A percentile compares a stretch with the other conserved stretches of the same genome.
phyloP scores from a whole-genome alignment of 2,888 invertebrate genomes.

The Agonopterix subpropinquella region DNA sequence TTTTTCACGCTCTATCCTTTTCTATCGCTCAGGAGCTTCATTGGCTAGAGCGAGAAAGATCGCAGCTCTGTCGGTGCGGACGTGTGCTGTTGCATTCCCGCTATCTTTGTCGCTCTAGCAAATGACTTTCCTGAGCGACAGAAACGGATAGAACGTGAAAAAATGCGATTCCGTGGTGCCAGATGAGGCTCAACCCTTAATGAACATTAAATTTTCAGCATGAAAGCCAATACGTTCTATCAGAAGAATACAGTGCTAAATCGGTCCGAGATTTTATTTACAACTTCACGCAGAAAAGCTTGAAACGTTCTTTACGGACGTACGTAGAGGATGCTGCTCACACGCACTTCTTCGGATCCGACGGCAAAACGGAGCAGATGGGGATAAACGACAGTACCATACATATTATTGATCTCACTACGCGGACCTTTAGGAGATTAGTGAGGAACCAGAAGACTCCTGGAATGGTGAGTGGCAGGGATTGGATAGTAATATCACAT shows the following conservation, averaged over 20 bases:
- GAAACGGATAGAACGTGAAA: too few species aligned
- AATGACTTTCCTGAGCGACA: too few species aligned
- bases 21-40: too few species aligned
- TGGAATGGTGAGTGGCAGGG: constrained; percentile 69
- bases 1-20: too few species aligned
- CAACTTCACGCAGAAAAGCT: constrained; percentile 61
- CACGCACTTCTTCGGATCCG: constrained; percentile 59
- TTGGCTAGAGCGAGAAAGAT: too few species aligned
- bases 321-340: constrained; percentile 46
- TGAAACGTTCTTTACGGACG: constrained; percentile 57
- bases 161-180: too few species aligned
- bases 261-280: constrained; percentile 70
- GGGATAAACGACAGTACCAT: constrained; percentile 38
- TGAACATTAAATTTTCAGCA: constrained; percentile 70
- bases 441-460: constrained; percentile 63
- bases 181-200: too few species aligned
- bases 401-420: constrained; percentile 79
- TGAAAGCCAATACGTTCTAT: constrained; percentile 80
- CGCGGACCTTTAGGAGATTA: constrained; percentile 77
- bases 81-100: too few species aligned
- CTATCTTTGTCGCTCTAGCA: too few species aligned
- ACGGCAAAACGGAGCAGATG: constrained; percentile 22
- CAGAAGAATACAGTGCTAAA: constrained; percentile 64
- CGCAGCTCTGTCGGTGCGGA: too few species aligned
- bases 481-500: background rate